Evolutionary conservation across 2,888 invertebrate genomes (phyloP).

Genomic region (Priocnemis perturbator): DNA sequence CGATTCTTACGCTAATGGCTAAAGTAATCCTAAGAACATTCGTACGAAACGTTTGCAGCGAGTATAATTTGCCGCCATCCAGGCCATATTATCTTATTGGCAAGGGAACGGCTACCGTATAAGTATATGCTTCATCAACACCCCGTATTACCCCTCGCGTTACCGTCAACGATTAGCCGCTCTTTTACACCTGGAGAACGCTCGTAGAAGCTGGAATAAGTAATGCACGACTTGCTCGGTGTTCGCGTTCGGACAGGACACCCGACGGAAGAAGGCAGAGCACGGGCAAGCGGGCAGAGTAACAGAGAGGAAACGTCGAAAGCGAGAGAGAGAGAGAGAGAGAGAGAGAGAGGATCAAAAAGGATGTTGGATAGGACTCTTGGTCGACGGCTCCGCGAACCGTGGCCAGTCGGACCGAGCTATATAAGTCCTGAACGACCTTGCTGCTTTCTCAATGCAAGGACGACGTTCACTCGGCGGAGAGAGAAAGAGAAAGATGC

Average conservation of each 20-base stretch:
- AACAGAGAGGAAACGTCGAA: constrained; percentile 3
- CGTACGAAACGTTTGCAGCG: too few species aligned
- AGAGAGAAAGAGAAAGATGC: constrained; percentile 2
- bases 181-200: constrained; percentile 25
- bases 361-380: constrained; percentile 40
- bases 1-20: too few species aligned
- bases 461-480: constrained; percentile 55
- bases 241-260: constrained; percentile 19
- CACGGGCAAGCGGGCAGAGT: too few species aligned
- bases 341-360: constrained; percentile 24
- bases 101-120: too few species aligned
- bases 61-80: too few species aligned
- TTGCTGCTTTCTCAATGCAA: constrained; percentile 67
- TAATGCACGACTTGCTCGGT: constrained; percentile 39
- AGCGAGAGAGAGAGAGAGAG: too few species aligned
- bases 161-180: too few species aligned
- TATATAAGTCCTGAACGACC: constrained; percentile 60
- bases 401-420: constrained; percentile 40
- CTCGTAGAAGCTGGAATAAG: constrained; percentile 39
- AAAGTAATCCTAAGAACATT: too few species aligned
- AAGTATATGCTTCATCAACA: too few species aligned
- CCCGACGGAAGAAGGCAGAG: neutral
- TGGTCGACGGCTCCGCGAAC: constrained; percentile 42
- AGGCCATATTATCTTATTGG: too few species aligned
- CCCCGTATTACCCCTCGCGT: too few species aligned